Evolutionary conservation across 2,113 vertebrate genomes (phyloP), one percentile per base, ranked within the genome.

Genomic region (Dunckerocampus dactyliophorus): DNA sequence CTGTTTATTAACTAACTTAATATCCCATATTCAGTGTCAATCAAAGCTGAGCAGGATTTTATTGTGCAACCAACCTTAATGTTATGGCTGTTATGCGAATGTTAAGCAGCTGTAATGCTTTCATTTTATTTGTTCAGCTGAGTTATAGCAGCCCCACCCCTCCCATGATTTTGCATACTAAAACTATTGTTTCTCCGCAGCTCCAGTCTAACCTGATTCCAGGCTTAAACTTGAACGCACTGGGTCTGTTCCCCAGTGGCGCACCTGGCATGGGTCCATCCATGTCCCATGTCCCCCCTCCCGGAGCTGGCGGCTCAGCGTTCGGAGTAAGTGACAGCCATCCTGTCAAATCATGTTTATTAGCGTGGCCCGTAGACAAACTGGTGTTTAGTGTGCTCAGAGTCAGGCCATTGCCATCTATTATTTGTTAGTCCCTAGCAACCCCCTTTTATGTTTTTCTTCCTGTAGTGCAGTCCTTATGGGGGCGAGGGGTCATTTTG

Each of bases 201-300:
- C 93, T 98, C 85, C 96, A 99, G 91, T 95, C 95, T 79, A 96
- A 97, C 91, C 91, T 98, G 88, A 98, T 99, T 87, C 96, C 97
- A 75, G 97, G 96, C 73, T 90, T 99, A 82, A 99, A 99, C 90
- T 91, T 99, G 76, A 99, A 98, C 64, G 95, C 96, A 59, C 89
- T 99, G 88, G 97, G 97, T 74, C 87, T 99, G 60, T 99, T 98
- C 82, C 97, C 97, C 49, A 93, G 93, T 53, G 93, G 92, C 48
- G 89, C 93, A 54, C 89, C 94, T 72, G 93, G 93, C 71, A 93
- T 98, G 90, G 92, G 93, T 17, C 91, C 94, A 63, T 92, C 96
- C 8, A 91, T 95, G 89, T 89, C 93, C 82, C 92, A 85, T 3
- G 91, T 92, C 64, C 92, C 95, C 11, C 92, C 94, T 39, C 92